Evolutionary conservation across 2,888 invertebrate genomes (phyloP).

Genomic region (Deroplatys truncata): DNA sequence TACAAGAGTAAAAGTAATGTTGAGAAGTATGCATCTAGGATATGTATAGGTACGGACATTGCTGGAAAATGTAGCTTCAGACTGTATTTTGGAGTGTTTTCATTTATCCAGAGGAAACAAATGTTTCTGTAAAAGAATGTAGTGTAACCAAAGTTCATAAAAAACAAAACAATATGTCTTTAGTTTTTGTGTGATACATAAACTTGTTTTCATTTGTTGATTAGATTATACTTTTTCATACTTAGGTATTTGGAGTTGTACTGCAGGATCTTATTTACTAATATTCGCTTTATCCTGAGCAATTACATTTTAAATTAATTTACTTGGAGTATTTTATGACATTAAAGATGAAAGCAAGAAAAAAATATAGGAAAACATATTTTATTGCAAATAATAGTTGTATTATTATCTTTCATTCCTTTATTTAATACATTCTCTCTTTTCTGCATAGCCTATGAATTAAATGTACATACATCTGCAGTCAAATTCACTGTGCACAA

Average conservation of each 20-base stretch:
- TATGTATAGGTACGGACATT: neutral
- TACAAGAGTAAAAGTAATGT: neutral
- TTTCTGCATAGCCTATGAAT: neutral
- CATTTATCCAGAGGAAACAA: neutral
- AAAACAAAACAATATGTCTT: neutral
- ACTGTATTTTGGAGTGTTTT: neutral
- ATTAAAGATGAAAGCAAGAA: neutral
- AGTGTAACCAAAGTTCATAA: neutral
- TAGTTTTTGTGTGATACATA: neutral
- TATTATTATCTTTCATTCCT: neutral
- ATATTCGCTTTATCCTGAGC: neutral
- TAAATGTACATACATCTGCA: neutral
- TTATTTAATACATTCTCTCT: neutral
- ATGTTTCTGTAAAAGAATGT: neutral
- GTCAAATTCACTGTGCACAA: neutral
- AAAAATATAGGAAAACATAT: neutral
- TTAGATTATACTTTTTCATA: neutral
- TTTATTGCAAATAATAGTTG: neutral
- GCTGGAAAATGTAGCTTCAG: neutral
- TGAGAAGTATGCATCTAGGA: neutral
- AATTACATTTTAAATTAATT: neutral
- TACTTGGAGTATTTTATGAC: neutral
- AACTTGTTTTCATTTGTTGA: neutral
- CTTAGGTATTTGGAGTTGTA: neutral
- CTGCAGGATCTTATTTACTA: neutral